Base-by-base conservation (phyloP, 1,140 invertebrate genomes). In the Drosophila ironensis region DNA sequence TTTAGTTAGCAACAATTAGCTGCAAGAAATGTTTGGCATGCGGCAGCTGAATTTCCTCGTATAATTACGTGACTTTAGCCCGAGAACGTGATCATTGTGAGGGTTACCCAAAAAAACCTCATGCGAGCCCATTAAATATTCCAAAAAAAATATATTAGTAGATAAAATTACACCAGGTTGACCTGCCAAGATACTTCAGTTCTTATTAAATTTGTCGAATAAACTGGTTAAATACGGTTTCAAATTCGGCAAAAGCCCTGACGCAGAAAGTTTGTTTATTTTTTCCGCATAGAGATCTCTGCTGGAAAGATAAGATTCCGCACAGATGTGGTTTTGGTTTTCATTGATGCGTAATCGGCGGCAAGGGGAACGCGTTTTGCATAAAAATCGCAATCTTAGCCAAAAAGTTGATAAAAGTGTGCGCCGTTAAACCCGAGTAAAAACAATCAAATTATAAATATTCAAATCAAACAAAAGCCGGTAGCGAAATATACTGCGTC, bases 391-490 rank as follows among this genome's bases (percentile, higher is more conserved):
- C 56, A 37, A 63, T 48, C 24, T 48, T 48, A 48, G 63, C 42
- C n/a, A n/a, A n/a, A n/a, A n/a, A n/a, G n/a, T n/a, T n/a, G n/a
- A 60, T 17, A 59, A 54, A 47, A 38, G 56, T 20, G 42, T n/a
- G 42, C 22, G 17, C 41, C 24, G 20, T 48, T 28, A 40, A 40
- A 48, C 6, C 30, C 30, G 30, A 37, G 14, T 63, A 61, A 28
- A 63, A 63, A 63, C 60, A 63, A 30, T 38, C 14, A 12, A 63
- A 28, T 48, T 42, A 63, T 63, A 63, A 63, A 63, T 63, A 63
- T 63, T 63, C 57, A 63, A 63, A 63, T 3, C 41, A 48, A 63
- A 63, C 35, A 63, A 63, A 63, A 63, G 60, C 60, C 60, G 57
- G 60, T 63, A 30, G 59, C 56, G 38, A 19, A 9, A 35, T 20